Conservation (phyloP, 2,888 invertebrate species). For the Sipunculus nudus region DNA sequence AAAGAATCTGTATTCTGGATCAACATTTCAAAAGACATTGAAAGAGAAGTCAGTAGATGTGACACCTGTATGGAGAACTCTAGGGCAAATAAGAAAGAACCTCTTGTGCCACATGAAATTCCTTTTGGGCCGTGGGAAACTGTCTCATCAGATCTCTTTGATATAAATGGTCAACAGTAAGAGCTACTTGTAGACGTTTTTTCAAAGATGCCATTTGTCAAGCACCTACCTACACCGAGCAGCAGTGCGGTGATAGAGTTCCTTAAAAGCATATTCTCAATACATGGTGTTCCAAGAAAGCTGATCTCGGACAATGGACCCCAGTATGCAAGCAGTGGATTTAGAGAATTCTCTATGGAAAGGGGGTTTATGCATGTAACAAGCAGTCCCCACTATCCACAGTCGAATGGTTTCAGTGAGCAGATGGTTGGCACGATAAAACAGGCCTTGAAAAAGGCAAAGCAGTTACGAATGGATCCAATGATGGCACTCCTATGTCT, state of each 20-base stretch:
- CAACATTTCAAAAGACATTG: conserved; percentile 29
- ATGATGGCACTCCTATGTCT: too few relatives aligned
- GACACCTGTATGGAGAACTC: conserved; percentile 15
- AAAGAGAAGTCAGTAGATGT: background rate
- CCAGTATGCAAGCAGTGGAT: background rate
- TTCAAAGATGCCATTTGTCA: background rate
- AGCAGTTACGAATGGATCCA: too few relatives aligned
- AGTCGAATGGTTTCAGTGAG: too few relatives aligned
- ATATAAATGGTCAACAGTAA: conserved; percentile 6
- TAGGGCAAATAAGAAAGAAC: conserved; percentile 11
- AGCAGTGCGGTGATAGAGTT: background rate
- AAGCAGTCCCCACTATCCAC: too few relatives aligned
- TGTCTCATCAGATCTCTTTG: conserved; percentile 23
- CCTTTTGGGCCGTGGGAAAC: conserved; percentile 22
- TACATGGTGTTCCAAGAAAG: background rate
- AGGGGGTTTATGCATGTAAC: too few relatives aligned
- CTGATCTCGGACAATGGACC: conserved; percentile 7
- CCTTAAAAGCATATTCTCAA: conserved; percentile 6
- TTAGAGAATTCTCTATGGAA: background rate
- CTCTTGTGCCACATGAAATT: conserved; percentile 11
- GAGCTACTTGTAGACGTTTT: background rate
- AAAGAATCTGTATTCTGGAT: conserved; percentile 22
- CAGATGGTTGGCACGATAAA: too few relatives aligned
- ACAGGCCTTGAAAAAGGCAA: too few relatives aligned
- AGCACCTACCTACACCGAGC: background rate